Conservation (phyloP, 2,888 invertebrate genomes). For the Eupeodes latifasciatus region DNA sequence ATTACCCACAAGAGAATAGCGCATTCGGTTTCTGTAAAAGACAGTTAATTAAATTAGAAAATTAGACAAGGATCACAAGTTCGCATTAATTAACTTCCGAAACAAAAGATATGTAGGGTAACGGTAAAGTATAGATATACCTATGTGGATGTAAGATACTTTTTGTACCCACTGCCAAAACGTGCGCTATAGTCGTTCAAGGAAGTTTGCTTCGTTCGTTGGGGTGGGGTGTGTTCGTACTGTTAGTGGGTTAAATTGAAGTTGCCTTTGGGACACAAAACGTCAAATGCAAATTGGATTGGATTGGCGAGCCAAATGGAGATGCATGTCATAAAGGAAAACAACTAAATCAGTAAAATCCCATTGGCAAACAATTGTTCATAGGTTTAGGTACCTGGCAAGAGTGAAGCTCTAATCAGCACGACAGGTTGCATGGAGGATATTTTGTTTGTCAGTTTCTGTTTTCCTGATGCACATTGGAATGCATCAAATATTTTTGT, state of each 20-base stretch:
- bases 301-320: constrained; percentile 14
- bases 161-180: not conserved
- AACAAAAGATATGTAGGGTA: not conserved
- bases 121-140: too few relatives aligned
- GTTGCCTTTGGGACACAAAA: constrained; percentile 29
- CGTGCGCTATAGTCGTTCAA: not conserved
- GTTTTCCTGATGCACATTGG: constrained; percentile 4
- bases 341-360: constrained; percentile 57
- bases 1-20: constrained; percentile 33
- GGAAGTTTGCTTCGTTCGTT: not conserved
- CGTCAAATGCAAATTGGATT: constrained; percentile 54
- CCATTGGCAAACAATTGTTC: constrained; percentile 56
- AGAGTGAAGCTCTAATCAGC: constrained; percentile 38
- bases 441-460: not conserved
- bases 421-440: constrained; percentile 38
- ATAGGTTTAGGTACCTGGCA: not conserved
- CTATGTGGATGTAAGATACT: too few relatives aligned
- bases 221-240: too few relatives aligned
- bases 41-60: constrained; percentile 65
- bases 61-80: constrained; percentile 54
- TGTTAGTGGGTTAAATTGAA: constrained; percentile 17
- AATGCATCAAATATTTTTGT: constrained; percentile 24
- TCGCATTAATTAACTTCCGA: constrained; percentile 45
- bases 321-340: constrained; percentile 12
- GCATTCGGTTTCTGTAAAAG: constrained; percentile 33